Evolutionary conservation across 1,140 invertebrate genomes (phyloP).

Genomic region (Sitophilus oryzae): DNA sequence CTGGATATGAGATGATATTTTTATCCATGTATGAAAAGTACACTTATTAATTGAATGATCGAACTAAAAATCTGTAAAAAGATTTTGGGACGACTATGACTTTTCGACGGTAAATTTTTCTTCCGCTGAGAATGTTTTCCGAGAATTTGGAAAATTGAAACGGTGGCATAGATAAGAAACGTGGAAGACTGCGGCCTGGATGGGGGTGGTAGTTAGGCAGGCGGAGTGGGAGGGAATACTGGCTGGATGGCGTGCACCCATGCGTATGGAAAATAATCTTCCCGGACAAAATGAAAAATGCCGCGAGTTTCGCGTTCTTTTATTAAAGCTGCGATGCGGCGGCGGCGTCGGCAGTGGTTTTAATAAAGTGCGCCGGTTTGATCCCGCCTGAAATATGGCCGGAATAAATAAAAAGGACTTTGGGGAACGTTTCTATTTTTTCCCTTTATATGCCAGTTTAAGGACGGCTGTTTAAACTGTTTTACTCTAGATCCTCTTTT

Average conservation of each 20-base stretch:
- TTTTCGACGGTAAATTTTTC: too few species aligned
- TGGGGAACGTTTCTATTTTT: conserved; percentile 21
- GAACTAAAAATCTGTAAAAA: too few species aligned
- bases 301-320: conserved; percentile 24
- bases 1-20: too few species aligned
- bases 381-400: conserved; percentile 27
- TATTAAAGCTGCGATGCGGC: conserved; percentile 24
- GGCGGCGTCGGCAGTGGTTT: conserved; percentile 15
- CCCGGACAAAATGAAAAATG: conserved; percentile 27
- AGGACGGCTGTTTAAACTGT: too few species aligned
- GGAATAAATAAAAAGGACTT: conserved; percentile 28
- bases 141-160: not conserved
- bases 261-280: conserved; percentile 27
- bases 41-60: too few species aligned
- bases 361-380: conserved; percentile 26
- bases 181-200: not conserved
- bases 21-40: too few species aligned
- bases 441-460: conserved; percentile 22
- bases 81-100: too few species aligned
- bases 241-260: conserved; percentile 16
- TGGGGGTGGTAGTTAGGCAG: not conserved
- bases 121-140: too few species aligned
- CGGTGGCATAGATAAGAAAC: not conserved
- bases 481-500: too few species aligned
- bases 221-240: not conserved